Percentiles rank a stretch among this genome's conserved stretches.
phyloP scores from a whole-genome alignment of 1,140 invertebrate genomes.

The Lasioglossum baleicum region DNA sequence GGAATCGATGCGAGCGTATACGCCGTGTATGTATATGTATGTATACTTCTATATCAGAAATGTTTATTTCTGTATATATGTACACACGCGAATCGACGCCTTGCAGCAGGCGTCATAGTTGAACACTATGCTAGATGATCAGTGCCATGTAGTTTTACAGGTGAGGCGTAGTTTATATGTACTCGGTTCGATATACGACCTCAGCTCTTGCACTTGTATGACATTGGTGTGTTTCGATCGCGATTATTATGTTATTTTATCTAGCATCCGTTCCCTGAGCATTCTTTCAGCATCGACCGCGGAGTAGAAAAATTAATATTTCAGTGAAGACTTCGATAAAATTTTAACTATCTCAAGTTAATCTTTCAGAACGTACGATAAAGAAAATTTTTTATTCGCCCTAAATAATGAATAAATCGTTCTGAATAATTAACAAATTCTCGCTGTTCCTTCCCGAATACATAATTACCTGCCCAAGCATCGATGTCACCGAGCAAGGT shows the following conservation, averaged over 20 bases:
- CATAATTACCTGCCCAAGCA: not conserved
- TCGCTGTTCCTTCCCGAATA: not conserved
- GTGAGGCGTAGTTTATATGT: not conserved
- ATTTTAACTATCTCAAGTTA: too few relatives aligned
- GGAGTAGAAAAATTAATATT: too few relatives aligned
- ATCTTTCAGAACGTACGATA: too few relatives aligned
- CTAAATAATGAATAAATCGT: too few relatives aligned
- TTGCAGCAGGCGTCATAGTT: slow-evolving; percentile 1
- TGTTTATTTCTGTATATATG: not conserved
- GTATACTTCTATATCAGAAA: slow-evolving; percentile 31
- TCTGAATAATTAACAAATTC: too few relatives aligned
- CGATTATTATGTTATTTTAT: not conserved
- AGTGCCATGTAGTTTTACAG: slow-evolving; percentile 34
- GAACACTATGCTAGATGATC: slow-evolving; percentile 15
- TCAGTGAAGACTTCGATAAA: too few relatives aligned
- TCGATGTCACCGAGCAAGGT: not conserved
- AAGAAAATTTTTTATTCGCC: too few relatives aligned
- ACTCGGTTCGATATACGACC: not conserved
- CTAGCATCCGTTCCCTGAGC: too few relatives aligned
- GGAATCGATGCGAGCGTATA: slow-evolving; percentile 44
- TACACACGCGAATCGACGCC: slow-evolving; percentile 7
- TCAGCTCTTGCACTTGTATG: not conserved
- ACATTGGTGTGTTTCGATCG: slow-evolving; percentile 5
- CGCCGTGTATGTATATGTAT: not conserved
- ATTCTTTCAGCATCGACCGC: too few relatives aligned